phyloP scores from a whole-genome alignment of 2,113 vertebrate genomes.

The Jacana jacana region DNA sequence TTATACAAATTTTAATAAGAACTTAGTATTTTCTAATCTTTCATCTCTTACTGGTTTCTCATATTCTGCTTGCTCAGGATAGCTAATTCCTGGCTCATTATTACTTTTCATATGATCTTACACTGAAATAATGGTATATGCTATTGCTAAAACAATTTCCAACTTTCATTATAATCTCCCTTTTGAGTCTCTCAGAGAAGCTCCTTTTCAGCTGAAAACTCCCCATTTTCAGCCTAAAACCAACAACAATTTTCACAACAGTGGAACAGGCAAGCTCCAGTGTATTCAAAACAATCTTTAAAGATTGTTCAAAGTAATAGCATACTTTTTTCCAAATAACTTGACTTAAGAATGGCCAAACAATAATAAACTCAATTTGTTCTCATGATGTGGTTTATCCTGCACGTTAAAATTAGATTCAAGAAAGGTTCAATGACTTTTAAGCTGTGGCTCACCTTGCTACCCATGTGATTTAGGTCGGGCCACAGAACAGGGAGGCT shows the following conservation, averaged over 20 bases:
- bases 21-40: background rate
- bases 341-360: background rate
- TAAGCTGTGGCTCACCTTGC: background rate
- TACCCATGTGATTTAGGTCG: background rate
- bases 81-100: background rate
- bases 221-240: background rate
- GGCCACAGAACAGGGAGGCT: background rate
- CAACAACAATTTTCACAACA: background rate
- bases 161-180: background rate
- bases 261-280: background rate
- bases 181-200: background rate
- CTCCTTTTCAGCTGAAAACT: background rate
- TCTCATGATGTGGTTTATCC: background rate
- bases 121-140: background rate
- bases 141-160: background rate
- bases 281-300: background rate
- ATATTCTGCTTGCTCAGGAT: background rate
- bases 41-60: background rate
- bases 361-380: background rate
- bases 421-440: background rate
- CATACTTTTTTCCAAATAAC: background rate
- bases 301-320: background rate
- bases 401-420: background rate
- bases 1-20: background rate
- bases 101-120: background rate